Conservation (phyloP, 2,797 vertebrate species). For the Micropoecilia bifurca region DNA sequence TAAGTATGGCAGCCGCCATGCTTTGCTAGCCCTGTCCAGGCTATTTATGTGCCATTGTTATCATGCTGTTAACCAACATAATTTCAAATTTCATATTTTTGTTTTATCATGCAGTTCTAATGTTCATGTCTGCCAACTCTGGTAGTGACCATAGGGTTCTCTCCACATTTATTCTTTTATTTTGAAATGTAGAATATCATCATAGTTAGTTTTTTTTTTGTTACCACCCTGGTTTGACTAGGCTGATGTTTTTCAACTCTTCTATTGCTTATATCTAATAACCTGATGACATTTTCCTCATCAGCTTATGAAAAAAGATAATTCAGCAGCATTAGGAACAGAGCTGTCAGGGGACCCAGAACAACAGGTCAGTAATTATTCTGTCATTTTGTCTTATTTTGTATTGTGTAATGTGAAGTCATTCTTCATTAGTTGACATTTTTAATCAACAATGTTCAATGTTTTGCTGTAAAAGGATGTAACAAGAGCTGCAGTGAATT, state of each 20-base stretch:
- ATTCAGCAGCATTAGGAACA: slow-evolving; percentile 71
- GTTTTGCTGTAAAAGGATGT: background rate
- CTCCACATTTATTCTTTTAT: background rate
- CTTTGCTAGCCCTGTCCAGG: too few relatives aligned
- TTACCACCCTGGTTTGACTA: background rate
- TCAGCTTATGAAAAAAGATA: slow-evolving; percentile 94
- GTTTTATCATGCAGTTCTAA: background rate
- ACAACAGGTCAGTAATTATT: slow-evolving; percentile 84
- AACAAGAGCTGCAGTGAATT: background rate
- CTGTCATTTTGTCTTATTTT: background rate
- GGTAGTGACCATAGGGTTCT: background rate
- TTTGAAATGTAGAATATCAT: background rate
- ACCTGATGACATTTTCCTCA: slow-evolving; percentile 46
- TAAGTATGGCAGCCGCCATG: too few relatives aligned
- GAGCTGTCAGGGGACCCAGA: slow-evolving; percentile 88
- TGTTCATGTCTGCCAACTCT: background rate
- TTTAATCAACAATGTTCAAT: background rate
- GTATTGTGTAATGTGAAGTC: background rate
- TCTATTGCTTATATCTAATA: slow-evolving; percentile 15
- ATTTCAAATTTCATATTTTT: background rate
- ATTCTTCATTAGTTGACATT: background rate
- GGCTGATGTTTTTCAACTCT: slow-evolving; percentile 3
- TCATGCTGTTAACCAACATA: background rate
- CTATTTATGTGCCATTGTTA: background rate
- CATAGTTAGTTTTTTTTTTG: background rate